These are phyloP conservation scores for Enhydra lutris DNA, from an alignment of 2,113 vertebrate species.

Conservation along the genomic window DNA sequence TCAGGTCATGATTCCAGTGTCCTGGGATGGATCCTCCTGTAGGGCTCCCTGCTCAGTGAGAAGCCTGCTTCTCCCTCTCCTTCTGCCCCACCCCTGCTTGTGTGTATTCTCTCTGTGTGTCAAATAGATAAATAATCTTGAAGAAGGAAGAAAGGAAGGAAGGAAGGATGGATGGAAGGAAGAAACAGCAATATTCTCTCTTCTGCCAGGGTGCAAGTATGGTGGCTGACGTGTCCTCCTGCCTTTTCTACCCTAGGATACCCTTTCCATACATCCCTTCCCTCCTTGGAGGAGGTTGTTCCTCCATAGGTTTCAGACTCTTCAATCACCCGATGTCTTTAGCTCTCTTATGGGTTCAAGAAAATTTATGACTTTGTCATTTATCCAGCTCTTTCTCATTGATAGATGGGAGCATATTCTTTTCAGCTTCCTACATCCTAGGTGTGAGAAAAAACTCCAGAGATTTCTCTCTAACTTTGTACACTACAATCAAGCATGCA, in stretches of 20 bases:
- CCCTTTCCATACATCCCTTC: background rate
- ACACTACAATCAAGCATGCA: background rate
- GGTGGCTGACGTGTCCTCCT: background rate
- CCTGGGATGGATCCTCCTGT: background rate
- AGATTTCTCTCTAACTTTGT: background rate
- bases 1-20: background rate
- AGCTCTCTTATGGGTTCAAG: background rate
- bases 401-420: background rate
- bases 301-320: background rate
- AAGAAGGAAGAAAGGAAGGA: too few relatives aligned
- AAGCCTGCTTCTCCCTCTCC: background rate
- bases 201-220: background rate
- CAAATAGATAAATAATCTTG: background rate
- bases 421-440: background rate
- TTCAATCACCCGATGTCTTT: background rate
- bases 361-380: background rate
- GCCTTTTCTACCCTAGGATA: background rate
- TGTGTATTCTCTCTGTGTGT: background rate
- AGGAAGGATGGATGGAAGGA: too few relatives aligned
- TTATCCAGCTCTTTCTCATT: background rate
- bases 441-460: background rate
- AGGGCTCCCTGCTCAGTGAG: background rate
- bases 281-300: background rate
- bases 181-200: background rate
- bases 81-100: background rate